A percentile compares a stretch with the other conserved stretches of the same genome.
These are phyloP conservation scores for Pegea sp. DNA, from an alignment of 23 tunicate species.

Conservation along the genomic window DNA sequence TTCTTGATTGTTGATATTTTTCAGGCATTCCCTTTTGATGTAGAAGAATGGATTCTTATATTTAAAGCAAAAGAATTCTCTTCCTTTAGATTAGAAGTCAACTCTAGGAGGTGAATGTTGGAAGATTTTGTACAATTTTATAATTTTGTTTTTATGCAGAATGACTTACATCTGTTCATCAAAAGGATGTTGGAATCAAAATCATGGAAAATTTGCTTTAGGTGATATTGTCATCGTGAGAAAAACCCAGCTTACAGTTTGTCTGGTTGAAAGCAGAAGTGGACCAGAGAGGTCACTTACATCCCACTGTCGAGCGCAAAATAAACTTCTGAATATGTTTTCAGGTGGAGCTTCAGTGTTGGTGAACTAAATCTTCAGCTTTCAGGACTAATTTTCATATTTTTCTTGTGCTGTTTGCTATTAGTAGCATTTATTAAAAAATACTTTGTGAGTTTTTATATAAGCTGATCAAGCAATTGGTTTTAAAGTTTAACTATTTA, in stretches of 20 bases:
- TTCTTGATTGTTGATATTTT: neutral
- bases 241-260: constrained; percentile 44
- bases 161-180: constrained; percentile 24
- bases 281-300: constrained; percentile 25
- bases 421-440: too few relatives aligned
- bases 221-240: constrained; percentile 42
- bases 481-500: too few relatives aligned
- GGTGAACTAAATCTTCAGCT: constrained; percentile 51
- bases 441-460: too few relatives aligned
- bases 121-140: neutral
- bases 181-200: constrained; percentile 32
- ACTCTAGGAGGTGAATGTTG: constrained; percentile 17
- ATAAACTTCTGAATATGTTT: neutral
- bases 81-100: constrained; percentile 38
- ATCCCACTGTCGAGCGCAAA: neutral
- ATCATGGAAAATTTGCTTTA: too few relatives aligned
- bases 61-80: constrained; percentile 63
- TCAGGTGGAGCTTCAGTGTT: constrained; percentile 79
- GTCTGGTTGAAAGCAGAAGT: constrained; percentile 56
- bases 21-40: constrained; percentile 66
- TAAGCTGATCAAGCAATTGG: too few relatives aligned
- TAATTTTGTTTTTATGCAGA: constrained; percentile 6
- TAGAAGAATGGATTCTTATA: constrained; percentile 37
- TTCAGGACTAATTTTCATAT: constrained; percentile 18
- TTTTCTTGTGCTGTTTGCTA: too few relatives aligned